Evolutionary conservation across 2,888 invertebrate species (phyloP), one percentile per base, ranked within the genome.

Genomic region (Mactromeris polynyma): DNA sequence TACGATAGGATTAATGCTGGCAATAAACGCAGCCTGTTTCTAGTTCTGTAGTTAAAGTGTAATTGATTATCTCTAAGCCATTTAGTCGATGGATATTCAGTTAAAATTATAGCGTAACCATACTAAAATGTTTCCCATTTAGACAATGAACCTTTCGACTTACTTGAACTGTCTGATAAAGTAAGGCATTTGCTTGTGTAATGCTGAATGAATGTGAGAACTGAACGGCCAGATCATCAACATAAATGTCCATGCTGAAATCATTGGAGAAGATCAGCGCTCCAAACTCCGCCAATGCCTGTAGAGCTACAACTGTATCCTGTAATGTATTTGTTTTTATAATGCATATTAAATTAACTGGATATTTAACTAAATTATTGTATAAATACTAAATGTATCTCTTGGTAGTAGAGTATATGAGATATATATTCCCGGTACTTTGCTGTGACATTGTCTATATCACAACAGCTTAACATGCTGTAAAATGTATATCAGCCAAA

Each of bases 241-340:
- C 78, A 1, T 46, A 33, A 6, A 90, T 84, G 14, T 77, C 33
- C 38, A 91, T 69, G 26, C 83, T 83, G 73, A 93, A 88, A 11
- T 89, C 73, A 2, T 89, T 58, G 2, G 89, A 83, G 38, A 88
- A 92, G 0, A 91, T 88, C 26, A 94, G 82, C n/a, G 91, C 87
- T 4, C 95, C 96, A 83, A 95, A 94, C 77, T 94, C 93, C 7
- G 96, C 95, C 80, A 97, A 90, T 17, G 96, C 96, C 91, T 96
- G 95, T 40, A 97, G 93, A 21, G 95, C 96, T 51, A 97, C 92
- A 4, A 97, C 96, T 2, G 97, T 97, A 84, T 97, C 96, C 96
- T 96, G 86, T 17, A 91, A 83, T 31, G 17, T n/a, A n/a, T n/a
- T n/a, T n/a, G n/a, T n/a, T n/a, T n/a, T n/a, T n/a, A n/a, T n/a